phyloP scores from a whole-genome alignment of 2,888 invertebrate species.

The Marronus borbonicus region DNA sequence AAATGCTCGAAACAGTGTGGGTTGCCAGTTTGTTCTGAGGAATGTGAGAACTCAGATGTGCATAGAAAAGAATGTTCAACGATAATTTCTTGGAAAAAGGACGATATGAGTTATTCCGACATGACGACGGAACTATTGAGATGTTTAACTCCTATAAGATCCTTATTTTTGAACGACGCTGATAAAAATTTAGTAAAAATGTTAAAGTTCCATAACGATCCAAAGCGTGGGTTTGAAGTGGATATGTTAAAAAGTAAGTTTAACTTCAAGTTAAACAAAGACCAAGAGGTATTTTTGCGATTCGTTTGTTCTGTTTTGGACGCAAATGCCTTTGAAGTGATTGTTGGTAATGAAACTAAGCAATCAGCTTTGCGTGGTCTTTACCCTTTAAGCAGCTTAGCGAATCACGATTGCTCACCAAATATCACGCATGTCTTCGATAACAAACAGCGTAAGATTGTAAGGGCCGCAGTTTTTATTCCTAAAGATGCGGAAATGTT shows the following conservation, averaged over 20 bases:
- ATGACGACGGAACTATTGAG: constrained; percentile 68
- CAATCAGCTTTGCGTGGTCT: constrained; percentile 73
- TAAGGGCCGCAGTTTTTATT: constrained; percentile 76
- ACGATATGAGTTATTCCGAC: constrained; percentile 70
- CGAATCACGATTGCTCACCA: constrained; percentile 81
- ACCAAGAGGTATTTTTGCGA: constrained; percentile 76
- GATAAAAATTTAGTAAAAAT: constrained; percentile 72
- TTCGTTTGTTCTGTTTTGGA: constrained; percentile 76
- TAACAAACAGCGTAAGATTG: constrained; percentile 73
- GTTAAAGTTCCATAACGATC: constrained; percentile 73
- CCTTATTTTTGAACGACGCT: constrained; percentile 68
- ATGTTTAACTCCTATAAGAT: constrained; percentile 70
- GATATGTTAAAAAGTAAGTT: constrained; percentile 71
- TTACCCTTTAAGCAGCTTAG: constrained; percentile 78
- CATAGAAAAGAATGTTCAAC: constrained; percentile 80
- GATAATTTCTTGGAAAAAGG: constrained; percentile 74
- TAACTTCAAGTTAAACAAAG: constrained; percentile 71
- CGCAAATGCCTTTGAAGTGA: constrained; percentile 80
- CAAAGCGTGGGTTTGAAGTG: constrained; percentile 76
- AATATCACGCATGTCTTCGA: constrained; percentile 79
- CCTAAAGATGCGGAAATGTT: constrained; percentile 76
- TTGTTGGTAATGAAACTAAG: constrained; percentile 68
- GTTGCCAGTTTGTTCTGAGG: constrained; percentile 78
- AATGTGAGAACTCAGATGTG: constrained; percentile 74
- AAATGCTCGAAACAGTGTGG: constrained; percentile 78